Evolutionary conservation across 2,888 invertebrate genomes (phyloP), one percentile per base, ranked within the genome.

Genomic region (Drosophila leonis): DNA sequence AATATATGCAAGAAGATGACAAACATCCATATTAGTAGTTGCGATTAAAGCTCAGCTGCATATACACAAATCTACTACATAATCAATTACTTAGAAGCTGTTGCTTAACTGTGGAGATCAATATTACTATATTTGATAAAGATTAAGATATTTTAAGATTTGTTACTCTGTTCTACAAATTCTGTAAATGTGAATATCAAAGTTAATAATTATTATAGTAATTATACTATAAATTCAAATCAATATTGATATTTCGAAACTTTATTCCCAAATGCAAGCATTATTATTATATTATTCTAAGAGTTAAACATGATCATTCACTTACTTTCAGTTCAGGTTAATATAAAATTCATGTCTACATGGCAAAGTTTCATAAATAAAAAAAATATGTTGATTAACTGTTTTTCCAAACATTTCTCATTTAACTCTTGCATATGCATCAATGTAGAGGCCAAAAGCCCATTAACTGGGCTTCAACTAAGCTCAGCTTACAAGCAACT

Each of bases 401-500:
- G 20, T 37, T 59, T 57, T 33, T 15, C 0, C 9, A 35, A 20
- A 29, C 15, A 44, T 44, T 33, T 48, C 6, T 9, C 41, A 20
- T 42, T 55, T 9, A 39, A n/a, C 41, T 42, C 61, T 20, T 4
- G 27, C 12, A 41, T 8, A 61, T 42, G 6, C 27, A 57, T 62
- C 41, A 27, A 41, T 24, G 15, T 10, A 2, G 7, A 18, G 24
- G 46, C 12, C 27, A n/a, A 44, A 44, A 35, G 29, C 18, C n/a
- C 27, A 35, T 24, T 15, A 12, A 3, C 15, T 39, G 39, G n/a
- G 13, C 7, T 56, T 42, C 35, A 18, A n/a, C 27, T 41, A 60
- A 75, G 67, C 64, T 52, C 13, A 27, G 70, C 69, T 82, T 80
- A 80, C 57, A 65, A 61, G 35, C 42, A 29, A 65, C 67, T 72